phyloP scores from a whole-genome alignment of 2,797 vertebrate genomes.

The Tadarida brasiliensis region DNA sequence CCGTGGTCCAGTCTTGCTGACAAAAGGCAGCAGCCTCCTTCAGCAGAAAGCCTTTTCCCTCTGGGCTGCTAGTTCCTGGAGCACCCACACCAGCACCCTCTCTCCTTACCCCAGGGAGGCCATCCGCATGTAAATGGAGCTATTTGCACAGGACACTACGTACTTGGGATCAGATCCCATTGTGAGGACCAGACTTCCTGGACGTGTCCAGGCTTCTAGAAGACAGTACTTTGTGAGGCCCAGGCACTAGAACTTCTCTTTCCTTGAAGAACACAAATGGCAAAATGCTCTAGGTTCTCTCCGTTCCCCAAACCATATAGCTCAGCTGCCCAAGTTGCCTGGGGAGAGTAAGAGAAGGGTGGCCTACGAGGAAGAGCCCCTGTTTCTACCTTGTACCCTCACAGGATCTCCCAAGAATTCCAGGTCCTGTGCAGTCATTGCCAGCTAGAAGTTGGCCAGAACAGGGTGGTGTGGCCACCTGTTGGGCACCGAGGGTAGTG shows the following conservation, averaged over 20 bases:
- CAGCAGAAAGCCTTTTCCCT: not conserved
- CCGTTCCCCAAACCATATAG: not conserved
- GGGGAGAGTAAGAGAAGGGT: not conserved
- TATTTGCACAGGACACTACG: not conserved
- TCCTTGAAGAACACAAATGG: slow-evolving; percentile 8
- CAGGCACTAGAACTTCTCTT: not conserved
- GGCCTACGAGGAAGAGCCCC: accelerated
- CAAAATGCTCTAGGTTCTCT: not conserved
- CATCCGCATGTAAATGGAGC: not conserved
- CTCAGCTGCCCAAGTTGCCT: not conserved
- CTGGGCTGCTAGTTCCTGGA: not conserved
- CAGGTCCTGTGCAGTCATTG: not conserved
- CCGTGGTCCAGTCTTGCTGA: not conserved
- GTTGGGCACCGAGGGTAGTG: not conserved
- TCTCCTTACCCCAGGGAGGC: not conserved
- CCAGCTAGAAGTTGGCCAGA: not conserved
- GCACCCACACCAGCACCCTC: not conserved
- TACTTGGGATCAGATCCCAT: not conserved
- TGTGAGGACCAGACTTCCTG: not conserved
- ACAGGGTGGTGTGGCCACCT: slow-evolving; percentile 62
- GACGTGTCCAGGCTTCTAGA: slow-evolving; percentile 19
- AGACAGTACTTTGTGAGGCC: not conserved
- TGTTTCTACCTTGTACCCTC: not conserved
- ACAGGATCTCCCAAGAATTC: not conserved
- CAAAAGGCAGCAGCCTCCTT: not conserved